phyloP scores from a whole-genome alignment of 2,113 vertebrate species.

The Bufo gargarizans region DNA sequence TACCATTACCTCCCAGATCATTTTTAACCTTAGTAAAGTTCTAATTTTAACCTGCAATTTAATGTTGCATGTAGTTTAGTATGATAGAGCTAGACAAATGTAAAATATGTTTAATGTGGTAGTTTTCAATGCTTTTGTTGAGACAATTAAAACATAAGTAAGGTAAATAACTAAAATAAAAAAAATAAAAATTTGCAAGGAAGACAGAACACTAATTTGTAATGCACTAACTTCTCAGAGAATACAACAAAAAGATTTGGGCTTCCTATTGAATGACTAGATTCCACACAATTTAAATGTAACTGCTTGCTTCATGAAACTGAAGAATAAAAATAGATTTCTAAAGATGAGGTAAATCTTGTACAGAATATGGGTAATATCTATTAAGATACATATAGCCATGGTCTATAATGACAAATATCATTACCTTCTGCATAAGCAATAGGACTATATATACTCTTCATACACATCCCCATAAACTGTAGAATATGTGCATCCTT shows the following conservation, averaged over 20 bases:
- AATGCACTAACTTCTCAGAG: slow-evolving; percentile 47
- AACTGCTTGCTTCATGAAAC: slow-evolving; percentile 60
- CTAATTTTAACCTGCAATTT: slow-evolving; percentile 29
- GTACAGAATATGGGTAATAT: slow-evolving; percentile 54
- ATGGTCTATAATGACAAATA: neutral
- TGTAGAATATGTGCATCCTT: slow-evolving; percentile 46
- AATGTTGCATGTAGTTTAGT: slow-evolving; percentile 29
- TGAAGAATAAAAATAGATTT: slow-evolving; percentile 57
- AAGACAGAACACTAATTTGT: slow-evolving; percentile 57
- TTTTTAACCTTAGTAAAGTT: neutral
- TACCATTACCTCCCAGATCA: slow-evolving; percentile 12
- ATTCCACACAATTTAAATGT: slow-evolving; percentile 53
- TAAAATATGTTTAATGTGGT: slow-evolving; percentile 40
- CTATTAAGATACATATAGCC: slow-evolving; percentile 15
- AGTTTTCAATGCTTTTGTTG: slow-evolving; percentile 4
- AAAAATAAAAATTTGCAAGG: slow-evolving; percentile 55
- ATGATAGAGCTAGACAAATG: neutral
- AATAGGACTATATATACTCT: slow-evolving; percentile 7
- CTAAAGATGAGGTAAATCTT: slow-evolving; percentile 60
- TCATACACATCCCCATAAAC: slow-evolving; percentile 40
- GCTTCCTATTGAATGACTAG: slow-evolving; percentile 51
- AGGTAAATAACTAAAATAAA: slow-evolving; percentile 20
- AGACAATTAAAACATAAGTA: slow-evolving; percentile 27
- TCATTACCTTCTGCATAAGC: neutral
- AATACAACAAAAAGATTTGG: slow-evolving; percentile 52